Evolutionary conservation across 2,797 vertebrate species (phyloP).

Genomic region (Aulostomus chinensis): DNA sequence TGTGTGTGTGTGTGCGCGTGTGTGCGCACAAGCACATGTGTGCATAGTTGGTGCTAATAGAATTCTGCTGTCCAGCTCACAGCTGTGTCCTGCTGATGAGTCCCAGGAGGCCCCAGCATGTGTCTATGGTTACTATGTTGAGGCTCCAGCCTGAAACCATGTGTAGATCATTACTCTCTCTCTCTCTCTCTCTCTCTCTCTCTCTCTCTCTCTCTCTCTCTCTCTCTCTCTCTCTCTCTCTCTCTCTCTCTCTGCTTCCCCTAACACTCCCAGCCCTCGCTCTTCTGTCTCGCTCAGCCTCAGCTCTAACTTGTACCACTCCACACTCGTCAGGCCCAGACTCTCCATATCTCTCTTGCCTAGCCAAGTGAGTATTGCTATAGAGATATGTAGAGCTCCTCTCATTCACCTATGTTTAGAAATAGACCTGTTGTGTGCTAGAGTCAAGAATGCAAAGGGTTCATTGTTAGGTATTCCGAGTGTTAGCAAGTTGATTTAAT

Average conservation of each 20-base stretch:
- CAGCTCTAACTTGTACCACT: slow-evolving; percentile 61
- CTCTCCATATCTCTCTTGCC: slow-evolving; percentile 50
- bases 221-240: slow-evolving; percentile 7
- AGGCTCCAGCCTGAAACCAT: slow-evolving; percentile 80
- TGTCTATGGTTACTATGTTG: slow-evolving; percentile 84
- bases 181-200: slow-evolving; percentile 14
- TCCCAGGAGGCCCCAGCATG: slow-evolving; percentile 81
- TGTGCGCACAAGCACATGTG: slow-evolving; percentile 47
- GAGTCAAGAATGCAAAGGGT: slow-evolving; percentile 36
- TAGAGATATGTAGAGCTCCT: slow-evolving; percentile 47
- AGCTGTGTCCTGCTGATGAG: slow-evolving; percentile 84
- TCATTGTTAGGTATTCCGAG: too few species aligned
- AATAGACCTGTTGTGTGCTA: slow-evolving; percentile 37
- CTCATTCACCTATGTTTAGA: slow-evolving; percentile 50
- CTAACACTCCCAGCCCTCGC: background rate
- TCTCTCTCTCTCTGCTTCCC: slow-evolving; percentile 6
- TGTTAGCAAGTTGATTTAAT: too few species aligned
- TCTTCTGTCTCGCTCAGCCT: slow-evolving; percentile 6
- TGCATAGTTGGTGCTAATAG: slow-evolving; percentile 79
- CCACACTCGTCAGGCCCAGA: slow-evolving; percentile 46
- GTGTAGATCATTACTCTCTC: slow-evolving; percentile 78
- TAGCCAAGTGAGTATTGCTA: slow-evolving; percentile 55
- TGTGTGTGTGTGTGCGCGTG: background rate
- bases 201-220: slow-evolving; percentile 12
- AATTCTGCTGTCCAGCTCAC: slow-evolving; percentile 83